phyloP scores from a whole-genome alignment of 2,113 vertebrate genomes.

The Amazona guildingii region DNA sequence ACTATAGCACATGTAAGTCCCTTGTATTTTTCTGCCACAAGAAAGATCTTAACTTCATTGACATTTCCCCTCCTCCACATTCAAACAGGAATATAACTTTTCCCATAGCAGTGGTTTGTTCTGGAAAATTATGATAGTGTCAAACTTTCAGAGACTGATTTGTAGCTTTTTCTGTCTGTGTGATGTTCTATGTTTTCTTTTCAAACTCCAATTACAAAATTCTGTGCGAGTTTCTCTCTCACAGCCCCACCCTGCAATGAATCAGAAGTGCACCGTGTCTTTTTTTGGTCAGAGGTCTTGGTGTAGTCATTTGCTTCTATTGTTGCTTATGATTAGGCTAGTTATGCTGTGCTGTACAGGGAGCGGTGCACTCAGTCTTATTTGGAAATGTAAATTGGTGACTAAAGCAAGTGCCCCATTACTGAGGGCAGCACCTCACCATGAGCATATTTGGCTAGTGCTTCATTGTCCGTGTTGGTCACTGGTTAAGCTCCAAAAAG shows the following conservation, averaged over 20 bases:
- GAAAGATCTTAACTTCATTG: slow-evolving; percentile 21
- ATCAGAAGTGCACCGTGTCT: slow-evolving; percentile 25
- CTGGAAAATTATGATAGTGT: background rate
- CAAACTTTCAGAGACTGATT: background rate
- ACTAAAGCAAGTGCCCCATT: background rate
- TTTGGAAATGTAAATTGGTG: slow-evolving; percentile 24
- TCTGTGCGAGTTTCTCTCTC: background rate
- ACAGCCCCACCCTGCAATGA: slow-evolving; percentile 27
- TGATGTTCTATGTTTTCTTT: background rate
- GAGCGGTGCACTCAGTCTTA: background rate
- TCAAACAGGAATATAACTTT: background rate
- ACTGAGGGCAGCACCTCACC: background rate
- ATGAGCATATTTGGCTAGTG: background rate
- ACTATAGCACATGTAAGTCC: background rate
- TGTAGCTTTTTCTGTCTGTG: background rate
- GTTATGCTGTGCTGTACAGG: background rate
- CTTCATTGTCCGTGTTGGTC: background rate
- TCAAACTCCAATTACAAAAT: background rate
- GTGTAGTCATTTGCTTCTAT: slow-evolving; percentile 7
- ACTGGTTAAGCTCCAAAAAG: background rate
- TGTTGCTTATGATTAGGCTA: slow-evolving; percentile 6
- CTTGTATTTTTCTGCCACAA: background rate
- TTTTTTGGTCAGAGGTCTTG: slow-evolving; percentile 54
- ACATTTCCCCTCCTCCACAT: background rate
- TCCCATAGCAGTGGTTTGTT: background rate